Evolutionary conservation across 1,140 invertebrate genomes (phyloP), one percentile per base, ranked within the genome.

Genomic region (Hesperophylax magnus): DNA sequence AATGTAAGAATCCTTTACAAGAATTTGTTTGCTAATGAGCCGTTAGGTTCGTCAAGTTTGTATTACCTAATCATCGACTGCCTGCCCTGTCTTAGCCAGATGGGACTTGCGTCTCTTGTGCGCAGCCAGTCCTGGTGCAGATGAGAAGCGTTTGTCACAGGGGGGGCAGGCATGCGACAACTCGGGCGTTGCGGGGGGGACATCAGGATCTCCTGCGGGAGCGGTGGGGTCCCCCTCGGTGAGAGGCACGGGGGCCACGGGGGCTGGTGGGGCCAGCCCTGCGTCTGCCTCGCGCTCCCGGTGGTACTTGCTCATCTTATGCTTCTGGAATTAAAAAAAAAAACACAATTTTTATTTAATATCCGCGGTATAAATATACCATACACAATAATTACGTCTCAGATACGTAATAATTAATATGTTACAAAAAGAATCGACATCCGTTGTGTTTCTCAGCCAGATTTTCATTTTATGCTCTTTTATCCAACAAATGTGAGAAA

Each of bases 141-240:
- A 87, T 0, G 88, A 88, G 75, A 91, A 92, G 0, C 86, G 86
- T 65, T 90, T 90, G 24, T 84, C 86, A 79, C 91, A 92, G 14
- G 85, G 79, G 22, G 80, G 77, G 20, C 81, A 79, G 24, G 34
- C 11, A 34, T 72, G 63, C 9, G 39, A 47, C 11, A 47, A 14
- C 9, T 8, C 39, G 11, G 39, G 9, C 0, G 39, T 8, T 0
- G 39, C 39, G 39, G 39, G 1, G 71, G 18, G 14, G 18, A 15
- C 61, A 1, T 24, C 18, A 24, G 24, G 20, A 0, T 1, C 2
- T 63, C 3, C 17, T 20, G 71, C 1, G 27, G 71, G 71, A 17
- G 54, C 18, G 1, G 14, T 22, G 18, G 15, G 52, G n/a, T 54
- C 71, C 9, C 39, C 39, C 9, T 3, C 39, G 1, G 39, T 9